phyloP scores from a whole-genome alignment of 2,888 invertebrate species.

The Lucinisca nassula region DNA sequence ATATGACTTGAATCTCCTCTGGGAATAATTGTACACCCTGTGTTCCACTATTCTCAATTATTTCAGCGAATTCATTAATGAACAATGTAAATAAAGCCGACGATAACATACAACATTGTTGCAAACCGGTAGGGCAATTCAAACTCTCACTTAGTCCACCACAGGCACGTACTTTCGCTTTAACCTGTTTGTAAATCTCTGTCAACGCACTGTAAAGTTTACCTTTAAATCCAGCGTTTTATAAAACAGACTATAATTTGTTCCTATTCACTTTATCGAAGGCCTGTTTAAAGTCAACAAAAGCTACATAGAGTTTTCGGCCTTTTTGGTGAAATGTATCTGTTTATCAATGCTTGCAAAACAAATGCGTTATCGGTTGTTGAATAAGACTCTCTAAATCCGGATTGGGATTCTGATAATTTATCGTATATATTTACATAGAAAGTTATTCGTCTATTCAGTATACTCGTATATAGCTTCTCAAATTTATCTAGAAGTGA shows the following conservation, averaged over 20 bases:
- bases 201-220: not conserved
- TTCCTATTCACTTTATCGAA: not conserved
- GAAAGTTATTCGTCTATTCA: not conserved
- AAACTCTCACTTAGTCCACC: not conserved
- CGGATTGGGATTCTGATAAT: not conserved
- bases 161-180: not conserved
- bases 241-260: not conserved
- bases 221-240: not conserved
- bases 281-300: not conserved
- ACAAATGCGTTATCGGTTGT: not conserved
- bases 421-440: not conserved
- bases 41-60: no score
- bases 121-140: not conserved
- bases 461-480: not conserved
- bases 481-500: not conserved
- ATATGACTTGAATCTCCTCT: slow-evolving; percentile 5
- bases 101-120: slow-evolving; percentile 33
- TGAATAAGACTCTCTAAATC: not conserved
- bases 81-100: slow-evolving; percentile 29
- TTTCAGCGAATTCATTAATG: slow-evolving; percentile 11
- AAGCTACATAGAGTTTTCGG: not conserved
- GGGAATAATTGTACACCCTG: slow-evolving; percentile 26
- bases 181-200: not conserved
- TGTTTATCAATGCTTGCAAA: not conserved
- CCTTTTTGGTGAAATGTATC: not conserved